Evolutionary conservation across 2,888 invertebrate genomes (phyloP).

Genomic region (Cheiracanthium punctorium): DNA sequence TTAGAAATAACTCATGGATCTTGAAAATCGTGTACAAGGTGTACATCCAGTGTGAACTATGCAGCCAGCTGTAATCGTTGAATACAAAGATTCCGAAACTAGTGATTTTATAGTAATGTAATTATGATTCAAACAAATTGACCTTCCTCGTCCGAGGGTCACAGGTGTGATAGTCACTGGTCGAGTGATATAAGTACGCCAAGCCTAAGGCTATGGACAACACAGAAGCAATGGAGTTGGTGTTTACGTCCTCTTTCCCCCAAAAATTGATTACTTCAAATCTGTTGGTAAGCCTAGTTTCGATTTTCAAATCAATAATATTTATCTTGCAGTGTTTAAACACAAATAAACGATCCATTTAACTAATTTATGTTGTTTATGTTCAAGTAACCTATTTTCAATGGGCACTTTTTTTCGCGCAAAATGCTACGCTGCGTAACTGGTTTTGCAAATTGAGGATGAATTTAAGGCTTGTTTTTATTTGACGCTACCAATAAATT

Average conservation of each 20-base stretch:
- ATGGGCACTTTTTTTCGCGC: slow-evolving; percentile 54
- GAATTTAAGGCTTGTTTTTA: slow-evolving; percentile 49
- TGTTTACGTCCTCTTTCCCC: slow-evolving; percentile 67
- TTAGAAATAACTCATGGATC: slow-evolving; percentile 42
- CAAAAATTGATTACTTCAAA: slow-evolving; percentile 59
- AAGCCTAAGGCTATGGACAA: slow-evolving; percentile 70
- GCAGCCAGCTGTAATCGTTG: slow-evolving; percentile 11
- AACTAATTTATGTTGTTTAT: slow-evolving; percentile 15
- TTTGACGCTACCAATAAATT: slow-evolving; percentile 32
- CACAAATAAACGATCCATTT: background rate
- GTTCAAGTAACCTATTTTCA: slow-evolving; percentile 66
- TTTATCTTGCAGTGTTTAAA: background rate
- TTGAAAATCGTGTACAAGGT: slow-evolving; percentile 36
- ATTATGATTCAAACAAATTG: slow-evolving; percentile 66
- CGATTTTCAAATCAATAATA: background rate
- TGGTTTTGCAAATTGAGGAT: slow-evolving; percentile 57
- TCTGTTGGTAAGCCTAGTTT: slow-evolving; percentile 41
- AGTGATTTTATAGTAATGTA: slow-evolving; percentile 30
- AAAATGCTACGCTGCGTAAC: slow-evolving; percentile 64
- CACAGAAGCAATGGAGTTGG: slow-evolving; percentile 67
- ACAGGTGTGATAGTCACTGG: slow-evolving; percentile 70
- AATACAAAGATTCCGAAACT: slow-evolving; percentile 22
- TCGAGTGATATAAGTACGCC: slow-evolving; percentile 70
- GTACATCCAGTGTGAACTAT: slow-evolving; percentile 14
- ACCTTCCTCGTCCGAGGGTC: slow-evolving; percentile 70